Conservation (phyloP, 2,797 vertebrate species). For the Rhyacichthys aspro region DNA sequence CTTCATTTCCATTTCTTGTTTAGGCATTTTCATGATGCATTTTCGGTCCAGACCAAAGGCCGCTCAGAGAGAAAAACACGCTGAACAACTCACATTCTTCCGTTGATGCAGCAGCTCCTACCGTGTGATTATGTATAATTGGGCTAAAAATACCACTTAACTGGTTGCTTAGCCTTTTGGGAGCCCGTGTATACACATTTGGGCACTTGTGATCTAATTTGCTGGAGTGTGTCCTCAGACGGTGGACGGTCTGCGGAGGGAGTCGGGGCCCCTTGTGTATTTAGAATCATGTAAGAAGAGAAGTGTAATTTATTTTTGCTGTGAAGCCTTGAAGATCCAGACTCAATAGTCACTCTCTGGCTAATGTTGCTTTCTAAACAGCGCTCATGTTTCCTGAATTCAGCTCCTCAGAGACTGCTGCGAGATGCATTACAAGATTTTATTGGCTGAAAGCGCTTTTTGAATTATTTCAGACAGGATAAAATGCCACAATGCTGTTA, state of each 20-base stretch:
- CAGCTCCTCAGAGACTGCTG: background rate
- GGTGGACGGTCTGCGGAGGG: background rate
- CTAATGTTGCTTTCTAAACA: background rate
- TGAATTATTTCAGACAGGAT: background rate
- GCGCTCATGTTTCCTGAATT: slow-evolving; percentile 2
- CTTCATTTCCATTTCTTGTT: no score
- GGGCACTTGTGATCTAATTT: slow-evolving; percentile 10
- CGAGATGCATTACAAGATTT: slow-evolving; percentile 1
- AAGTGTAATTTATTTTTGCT: background rate
- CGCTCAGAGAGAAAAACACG: slow-evolving; percentile 6
- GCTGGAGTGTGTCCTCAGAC: slow-evolving; percentile 10
- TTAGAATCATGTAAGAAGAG: background rate
- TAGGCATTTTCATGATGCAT: no score
- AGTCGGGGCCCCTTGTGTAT: background rate
- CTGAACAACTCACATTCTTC: slow-evolving; percentile 22
- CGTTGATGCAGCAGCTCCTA: slow-evolving; percentile 15
- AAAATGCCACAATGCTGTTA: background rate
- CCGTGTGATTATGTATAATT: slow-evolving; percentile 54
- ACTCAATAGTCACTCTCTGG: background rate
- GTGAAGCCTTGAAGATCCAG: background rate
- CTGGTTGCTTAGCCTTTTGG: slow-evolving; percentile 34
- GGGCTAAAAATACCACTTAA: slow-evolving; percentile 42
- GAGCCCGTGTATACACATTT: slow-evolving; percentile 33
- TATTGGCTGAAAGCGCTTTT: slow-evolving; percentile 5
- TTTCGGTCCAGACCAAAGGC: slow-evolving; percentile 12